Base-by-base conservation (phyloP, 2,888 invertebrate genomes). In the Lasioglossum leucozonium region DNA sequence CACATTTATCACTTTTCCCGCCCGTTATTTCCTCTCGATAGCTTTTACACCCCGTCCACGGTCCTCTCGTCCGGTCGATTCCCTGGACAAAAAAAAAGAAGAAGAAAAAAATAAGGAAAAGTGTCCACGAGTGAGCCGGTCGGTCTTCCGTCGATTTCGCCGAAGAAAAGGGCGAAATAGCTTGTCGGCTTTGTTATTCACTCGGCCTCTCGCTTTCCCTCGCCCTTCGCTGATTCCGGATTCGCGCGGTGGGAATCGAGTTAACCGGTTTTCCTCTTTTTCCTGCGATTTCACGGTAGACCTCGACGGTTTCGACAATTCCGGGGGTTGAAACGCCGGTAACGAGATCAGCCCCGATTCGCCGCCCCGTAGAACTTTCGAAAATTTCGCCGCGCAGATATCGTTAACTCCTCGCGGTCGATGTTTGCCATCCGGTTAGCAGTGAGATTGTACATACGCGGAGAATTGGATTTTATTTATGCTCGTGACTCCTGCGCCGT, bases 21-120 rank as follows among this genome's bases (percentile, higher is more conserved):
- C 74, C 72, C 83, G 81, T 89, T 84, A 85, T 89, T 87, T 86
- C 79, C 88, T 83, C 79, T 77, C 82, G 82, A 86, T 89, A 77
- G 83, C 77, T 88, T 87, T 82, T 85, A 88, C 81, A 80, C 81
- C 77, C 77, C 67, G 75, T 40, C 58, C 76, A 58, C 58, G 69
- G 30, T 26, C 13, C 75, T 77, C 58, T 77, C 58, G 58, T 69
- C 72, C 67, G 80, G 76, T 86, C 81, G 86, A 81, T 75, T 72
- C 78, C n/a, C 85, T 55, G 65, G 34, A 74, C 74, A 75, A 75
- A 79, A 71, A 55, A 58, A 62, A 62, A 58, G 26, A 0, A 10
- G 34, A 34, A 34, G 3, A 34, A 34, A 34, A 34, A 34, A 34
- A 34, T 34, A 34, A 55, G 22, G 22, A 67, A 67, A 37, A 37